A percentile compares a stretch with the other conserved stretches of the same genome.
phyloP scores from a whole-genome alignment of 2,113 vertebrate species.

The Sebastes fasciatus region DNA sequence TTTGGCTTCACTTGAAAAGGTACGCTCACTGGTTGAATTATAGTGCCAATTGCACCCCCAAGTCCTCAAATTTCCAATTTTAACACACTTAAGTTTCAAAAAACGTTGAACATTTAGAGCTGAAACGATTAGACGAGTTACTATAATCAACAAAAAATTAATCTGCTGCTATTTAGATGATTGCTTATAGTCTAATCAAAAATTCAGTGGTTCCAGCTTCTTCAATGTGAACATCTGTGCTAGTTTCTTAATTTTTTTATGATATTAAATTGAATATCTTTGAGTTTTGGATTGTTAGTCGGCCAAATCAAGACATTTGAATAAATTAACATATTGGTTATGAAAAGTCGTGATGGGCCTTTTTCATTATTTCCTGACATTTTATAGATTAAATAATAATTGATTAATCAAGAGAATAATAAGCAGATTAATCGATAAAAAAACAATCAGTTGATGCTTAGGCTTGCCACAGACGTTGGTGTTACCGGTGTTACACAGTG shows the following conservation, averaged over 20 bases:
- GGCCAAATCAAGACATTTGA: not conserved
- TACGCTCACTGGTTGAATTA: conserved; percentile 6
- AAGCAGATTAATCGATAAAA: not conserved
- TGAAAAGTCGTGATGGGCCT: not conserved
- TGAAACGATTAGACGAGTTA: not conserved
- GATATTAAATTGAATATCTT: not conserved
- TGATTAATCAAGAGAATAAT: not conserved
- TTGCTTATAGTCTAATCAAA: not conserved
- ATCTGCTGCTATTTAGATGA: not conserved
- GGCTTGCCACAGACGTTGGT: too few relatives aligned
- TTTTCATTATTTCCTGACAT: not conserved
- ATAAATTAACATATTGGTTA: not conserved
- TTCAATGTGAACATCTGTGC: not conserved
- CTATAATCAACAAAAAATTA: not conserved
- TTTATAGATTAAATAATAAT: not conserved
- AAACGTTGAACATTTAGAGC: not conserved
- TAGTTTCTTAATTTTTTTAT: too few relatives aligned
- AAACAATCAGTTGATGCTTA: not conserved
- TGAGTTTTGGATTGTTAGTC: not conserved
- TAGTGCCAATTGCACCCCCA: not conserved
- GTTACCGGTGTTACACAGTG: too few relatives aligned
- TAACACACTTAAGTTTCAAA: not conserved
- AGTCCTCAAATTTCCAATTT: not conserved
- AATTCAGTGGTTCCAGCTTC: not conserved
- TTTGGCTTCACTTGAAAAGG: not conserved